A percentile compares a stretch with the other conserved stretches of the same genome.
phyloP scores from a whole-genome alignment of 2,797 vertebrate species.

The Carcharodon carcharias region DNA sequence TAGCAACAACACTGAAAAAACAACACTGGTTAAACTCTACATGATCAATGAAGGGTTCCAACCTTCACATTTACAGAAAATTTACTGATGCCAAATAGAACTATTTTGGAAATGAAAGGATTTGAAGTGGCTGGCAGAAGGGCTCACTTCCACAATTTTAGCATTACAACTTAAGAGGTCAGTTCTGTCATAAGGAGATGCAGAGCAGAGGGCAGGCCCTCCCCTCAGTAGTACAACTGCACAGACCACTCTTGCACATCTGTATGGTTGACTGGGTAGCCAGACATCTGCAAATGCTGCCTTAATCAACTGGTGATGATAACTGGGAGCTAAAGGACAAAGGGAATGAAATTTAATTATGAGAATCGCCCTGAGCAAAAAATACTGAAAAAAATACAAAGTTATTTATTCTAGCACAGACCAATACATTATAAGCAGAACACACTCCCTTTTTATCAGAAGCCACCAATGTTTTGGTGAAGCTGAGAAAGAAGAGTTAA shows the following conservation, averaged over 20 bases:
- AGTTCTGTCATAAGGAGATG: not conserved
- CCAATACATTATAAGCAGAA: not conserved
- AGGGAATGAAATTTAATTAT: not conserved
- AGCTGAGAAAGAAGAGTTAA: not conserved
- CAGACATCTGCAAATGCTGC: no score
- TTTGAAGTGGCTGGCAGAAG: not conserved
- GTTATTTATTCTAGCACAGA: not conserved
- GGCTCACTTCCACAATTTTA: not conserved
- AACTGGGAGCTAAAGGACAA: not conserved
- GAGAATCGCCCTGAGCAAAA: not conserved
- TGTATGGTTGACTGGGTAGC: not conserved
- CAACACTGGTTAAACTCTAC: not conserved
- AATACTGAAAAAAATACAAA: not conserved
- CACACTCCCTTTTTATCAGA: not conserved
- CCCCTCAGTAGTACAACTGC: not conserved
- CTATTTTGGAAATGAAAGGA: not conserved
- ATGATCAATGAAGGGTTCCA: not conserved
- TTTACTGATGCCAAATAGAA: not conserved
- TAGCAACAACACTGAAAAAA: constrained; percentile 81
- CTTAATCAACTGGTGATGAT: not conserved
- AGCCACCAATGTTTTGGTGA: not conserved
- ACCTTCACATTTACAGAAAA: not conserved
- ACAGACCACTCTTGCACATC: not conserved
- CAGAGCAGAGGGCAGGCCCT: not conserved
- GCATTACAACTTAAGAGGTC: not conserved